Evolutionary conservation across 1,140 invertebrate species (phyloP), one percentile per base, ranked within the genome.

Genomic region (Drosophila suzukii): DNA sequence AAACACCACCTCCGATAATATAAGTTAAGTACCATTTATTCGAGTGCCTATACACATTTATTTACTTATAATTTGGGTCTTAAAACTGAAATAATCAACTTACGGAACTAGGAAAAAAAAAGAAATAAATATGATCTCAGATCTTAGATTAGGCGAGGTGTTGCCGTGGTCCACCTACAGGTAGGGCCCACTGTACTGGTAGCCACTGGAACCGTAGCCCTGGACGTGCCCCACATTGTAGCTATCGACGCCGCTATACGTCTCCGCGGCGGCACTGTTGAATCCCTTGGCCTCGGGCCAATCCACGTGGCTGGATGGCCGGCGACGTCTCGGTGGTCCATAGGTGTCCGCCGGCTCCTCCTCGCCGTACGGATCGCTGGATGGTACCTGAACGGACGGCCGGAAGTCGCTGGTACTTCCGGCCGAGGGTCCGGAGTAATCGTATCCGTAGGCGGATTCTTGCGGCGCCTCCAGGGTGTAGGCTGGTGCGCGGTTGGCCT

Each of bases 181-280:
- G 15, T 89, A 89, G 27, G 84, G 81, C n/a, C 77, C 81, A 11
- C 53, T 44, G 61, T 91, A 84, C 27, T 73, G 77, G 43, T 81
- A 88, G 4, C 78, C 68, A 20, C 60, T 53, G 54, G 58, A 70
- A 0, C 72, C 84, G 5, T 83, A 36, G 30, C 79, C 76, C 54
- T 89, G 90, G 0, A 83, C 79, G 20, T 90, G 82, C 0, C 74
- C 82, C 1, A 74, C 85, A 41, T 81, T 83, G 49, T 91, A 91
- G 61, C 89, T 91, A 49, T 91, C 84, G 41, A 75, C 43, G 7
- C 82, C 76, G 32, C 24, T 77, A 20, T 85, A 91, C 4, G 81
- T 89, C 10, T 91, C 81, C 8, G 75, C 17, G 0, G 70, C 62
- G 12, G 34, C 57, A 20, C 46, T 38, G 5, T 61, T 75, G 15